phyloP scores from a whole-genome alignment of 2,797 vertebrate genomes.

The Poecile montanus region DNA sequence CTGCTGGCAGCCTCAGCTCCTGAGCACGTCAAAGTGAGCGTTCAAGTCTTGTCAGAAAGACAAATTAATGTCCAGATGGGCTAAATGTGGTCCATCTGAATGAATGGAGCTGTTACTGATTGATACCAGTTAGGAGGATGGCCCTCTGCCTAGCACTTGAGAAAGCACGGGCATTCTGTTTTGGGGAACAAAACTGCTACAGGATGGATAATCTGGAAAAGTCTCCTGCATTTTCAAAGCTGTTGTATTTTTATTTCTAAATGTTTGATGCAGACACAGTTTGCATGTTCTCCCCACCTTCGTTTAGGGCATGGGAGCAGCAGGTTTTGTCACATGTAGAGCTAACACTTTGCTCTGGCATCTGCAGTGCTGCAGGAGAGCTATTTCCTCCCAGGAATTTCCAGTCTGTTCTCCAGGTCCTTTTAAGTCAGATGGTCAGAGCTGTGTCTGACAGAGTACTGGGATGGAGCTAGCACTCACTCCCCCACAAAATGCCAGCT shows the following conservation, averaged over 20 bases:
- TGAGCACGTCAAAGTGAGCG: slow-evolving; percentile 13
- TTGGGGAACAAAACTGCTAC: not conserved
- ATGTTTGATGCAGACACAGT: not conserved
- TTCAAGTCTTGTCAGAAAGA: slow-evolving; percentile 33
- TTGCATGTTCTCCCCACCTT: not conserved
- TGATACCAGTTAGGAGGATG: not conserved
- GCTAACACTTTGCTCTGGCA: not conserved
- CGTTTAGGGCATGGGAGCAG: not conserved
- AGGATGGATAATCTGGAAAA: not conserved
- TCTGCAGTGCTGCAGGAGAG: not conserved
- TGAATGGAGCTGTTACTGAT: slow-evolving; percentile 23
- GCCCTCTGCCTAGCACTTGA: not conserved
- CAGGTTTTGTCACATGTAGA: not conserved
- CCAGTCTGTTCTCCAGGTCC: not conserved
- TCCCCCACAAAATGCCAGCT: not conserved
- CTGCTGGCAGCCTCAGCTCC: slow-evolving; percentile 43
- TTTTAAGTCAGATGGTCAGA: not conserved
- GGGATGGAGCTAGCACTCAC: not conserved
- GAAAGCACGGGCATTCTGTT: not conserved
- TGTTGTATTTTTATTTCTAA: not conserved
- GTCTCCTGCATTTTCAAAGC: not conserved
- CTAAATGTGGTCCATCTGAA: not conserved
- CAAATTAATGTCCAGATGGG: slow-evolving; percentile 49
- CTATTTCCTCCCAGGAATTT: not conserved
- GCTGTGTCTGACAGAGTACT: not conserved